A percentile compares a stretch with the other conserved stretches of the same genome.
These are phyloP conservation scores for Edolisoma coerulescens DNA, from an alignment of 2,113 vertebrate species.

Conservation along the genomic window DNA sequence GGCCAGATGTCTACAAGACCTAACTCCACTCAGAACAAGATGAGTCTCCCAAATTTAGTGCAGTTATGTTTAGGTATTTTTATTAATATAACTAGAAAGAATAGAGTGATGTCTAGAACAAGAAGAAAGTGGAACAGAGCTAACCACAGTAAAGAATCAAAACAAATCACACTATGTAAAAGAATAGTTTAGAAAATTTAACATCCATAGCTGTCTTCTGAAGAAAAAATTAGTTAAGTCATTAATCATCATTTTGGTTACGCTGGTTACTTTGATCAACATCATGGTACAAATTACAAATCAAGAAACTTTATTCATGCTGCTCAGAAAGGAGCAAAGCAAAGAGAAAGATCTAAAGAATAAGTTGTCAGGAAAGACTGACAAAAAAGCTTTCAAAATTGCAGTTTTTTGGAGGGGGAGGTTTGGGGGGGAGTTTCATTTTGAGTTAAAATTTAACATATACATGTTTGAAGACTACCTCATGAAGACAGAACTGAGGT, in stretches of 20 bases:
- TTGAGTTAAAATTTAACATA: background rate
- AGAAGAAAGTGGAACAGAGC: background rate
- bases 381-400: background rate
- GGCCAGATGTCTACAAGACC: background rate
- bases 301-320: background rate
- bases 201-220: background rate
- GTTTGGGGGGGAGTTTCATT: background rate
- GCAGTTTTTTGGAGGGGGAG: fast-evolving
- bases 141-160: background rate
- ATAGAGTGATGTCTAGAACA: background rate
- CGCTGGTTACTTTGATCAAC: background rate
- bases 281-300: background rate
- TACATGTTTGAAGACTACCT: background rate
- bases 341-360: background rate
- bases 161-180: background rate
- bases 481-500: background rate
- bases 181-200: background rate
- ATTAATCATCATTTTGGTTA: background rate
- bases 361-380: background rate
- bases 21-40: background rate
- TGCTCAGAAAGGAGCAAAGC: background rate
- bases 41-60: background rate
- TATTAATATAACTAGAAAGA: background rate
- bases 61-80: background rate
- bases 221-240: background rate